Conservation (phyloP, 2,113 vertebrate genomes). For the Aspidoscelis tigris region DNA sequence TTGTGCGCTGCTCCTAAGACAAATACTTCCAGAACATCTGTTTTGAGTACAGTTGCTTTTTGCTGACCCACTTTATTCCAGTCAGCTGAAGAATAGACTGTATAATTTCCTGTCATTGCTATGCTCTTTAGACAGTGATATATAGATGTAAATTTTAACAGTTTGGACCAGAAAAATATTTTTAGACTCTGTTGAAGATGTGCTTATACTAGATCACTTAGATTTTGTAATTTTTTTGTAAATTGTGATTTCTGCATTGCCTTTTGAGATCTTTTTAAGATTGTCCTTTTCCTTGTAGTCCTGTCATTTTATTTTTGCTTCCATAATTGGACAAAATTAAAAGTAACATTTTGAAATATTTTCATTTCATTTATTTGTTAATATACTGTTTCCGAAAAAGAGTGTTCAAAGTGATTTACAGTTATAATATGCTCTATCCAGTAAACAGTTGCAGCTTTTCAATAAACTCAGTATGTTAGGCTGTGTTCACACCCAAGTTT, state of each 20-base stretch:
- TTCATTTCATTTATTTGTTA: not conserved
- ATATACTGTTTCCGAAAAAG: too few relatives aligned
- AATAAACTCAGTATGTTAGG: too few relatives aligned
- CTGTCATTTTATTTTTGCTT: not conserved
- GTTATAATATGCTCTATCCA: too few relatives aligned
- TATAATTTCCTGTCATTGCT: not conserved
- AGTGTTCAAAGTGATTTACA: too few relatives aligned
- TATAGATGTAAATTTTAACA: not conserved
- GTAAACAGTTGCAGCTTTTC: too few relatives aligned
- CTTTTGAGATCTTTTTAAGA: not conserved
- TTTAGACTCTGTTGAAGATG: not conserved
- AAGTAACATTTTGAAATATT: not conserved
- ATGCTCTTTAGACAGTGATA: not conserved
- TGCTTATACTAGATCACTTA: not conserved
- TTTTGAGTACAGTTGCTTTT: not conserved
- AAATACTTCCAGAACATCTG: not conserved
- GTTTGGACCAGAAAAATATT: not conserved
- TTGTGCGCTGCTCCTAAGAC: not conserved
- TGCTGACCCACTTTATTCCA: not conserved
- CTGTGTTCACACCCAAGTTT: too few relatives aligned
- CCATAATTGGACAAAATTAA: not conserved
- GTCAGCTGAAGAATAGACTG: not conserved
- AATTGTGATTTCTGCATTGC: not conserved
- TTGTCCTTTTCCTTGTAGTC: not conserved
- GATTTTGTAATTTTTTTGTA: not conserved